phyloP scores from a whole-genome alignment of 2,888 invertebrate genomes.

The Odontothrips loti region DNA sequence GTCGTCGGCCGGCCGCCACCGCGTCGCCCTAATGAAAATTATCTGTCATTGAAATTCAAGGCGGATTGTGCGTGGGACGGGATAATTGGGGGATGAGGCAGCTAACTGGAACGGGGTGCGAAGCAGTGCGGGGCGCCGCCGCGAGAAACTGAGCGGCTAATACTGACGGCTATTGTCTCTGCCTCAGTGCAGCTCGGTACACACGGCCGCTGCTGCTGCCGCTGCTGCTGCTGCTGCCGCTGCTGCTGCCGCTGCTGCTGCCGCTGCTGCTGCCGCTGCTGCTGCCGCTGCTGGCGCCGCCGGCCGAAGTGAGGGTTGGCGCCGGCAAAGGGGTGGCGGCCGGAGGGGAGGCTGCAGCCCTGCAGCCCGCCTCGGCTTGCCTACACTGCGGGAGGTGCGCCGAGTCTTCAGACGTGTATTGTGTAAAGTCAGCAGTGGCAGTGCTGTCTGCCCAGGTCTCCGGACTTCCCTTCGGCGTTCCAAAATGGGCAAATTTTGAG shows the following conservation, averaged over 20 bases:
- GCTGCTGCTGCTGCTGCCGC: too few relatives aligned
- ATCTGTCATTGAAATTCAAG: slow-evolving; percentile 23
- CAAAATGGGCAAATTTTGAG: too few relatives aligned
- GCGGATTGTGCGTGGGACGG: slow-evolving; percentile 6
- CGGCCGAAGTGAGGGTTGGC: neutral
- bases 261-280: too few relatives aligned
- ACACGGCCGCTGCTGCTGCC: too few relatives aligned
- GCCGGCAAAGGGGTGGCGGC: neutral
- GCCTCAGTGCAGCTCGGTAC: slow-evolving; percentile 7
- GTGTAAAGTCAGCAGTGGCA: neutral
- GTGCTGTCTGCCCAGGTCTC: too few relatives aligned
- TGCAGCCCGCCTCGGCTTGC: neutral
- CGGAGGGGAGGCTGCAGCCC: neutral
- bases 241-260: too few relatives aligned
- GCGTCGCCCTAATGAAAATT: neutral
- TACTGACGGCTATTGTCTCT: neutral
- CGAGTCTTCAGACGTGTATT: neutral
- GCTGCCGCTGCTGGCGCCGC: too few relatives aligned
- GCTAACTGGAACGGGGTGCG: neutral
- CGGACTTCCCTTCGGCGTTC: too few relatives aligned
- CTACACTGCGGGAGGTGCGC: neutral
- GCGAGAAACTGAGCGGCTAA: slow-evolving; percentile 19
- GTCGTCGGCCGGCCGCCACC: neutral
- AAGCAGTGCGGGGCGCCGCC: neutral
- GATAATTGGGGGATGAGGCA: neutral